phyloP scores from a whole-genome alignment of 2,113 vertebrate species.

The Ictidomys tridecemlineatus region DNA sequence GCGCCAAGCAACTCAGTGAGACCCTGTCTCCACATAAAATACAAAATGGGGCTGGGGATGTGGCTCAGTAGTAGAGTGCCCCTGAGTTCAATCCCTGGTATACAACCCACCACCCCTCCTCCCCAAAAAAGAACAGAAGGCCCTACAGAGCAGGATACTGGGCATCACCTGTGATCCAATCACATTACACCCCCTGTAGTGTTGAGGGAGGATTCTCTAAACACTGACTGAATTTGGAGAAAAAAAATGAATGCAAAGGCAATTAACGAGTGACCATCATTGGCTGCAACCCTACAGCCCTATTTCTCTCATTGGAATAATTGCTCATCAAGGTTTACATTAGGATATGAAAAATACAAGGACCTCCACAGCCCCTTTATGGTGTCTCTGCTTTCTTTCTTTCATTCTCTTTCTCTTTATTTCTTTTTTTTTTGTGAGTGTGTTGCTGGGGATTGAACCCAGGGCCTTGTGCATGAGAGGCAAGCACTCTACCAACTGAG shows the following conservation, averaged over 20 bases:
- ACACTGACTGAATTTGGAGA: neutral
- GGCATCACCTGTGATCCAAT: neutral
- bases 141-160: neutral
- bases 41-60: too few species aligned
- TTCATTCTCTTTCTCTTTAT: too few species aligned
- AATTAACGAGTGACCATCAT: neutral
- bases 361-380: neutral
- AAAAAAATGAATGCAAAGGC: constrained; percentile 2
- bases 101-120: too few species aligned
- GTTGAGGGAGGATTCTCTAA: neutral
- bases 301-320: neutral
- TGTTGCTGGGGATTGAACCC: too few species aligned
- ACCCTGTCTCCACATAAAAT: too few species aligned
- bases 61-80: too few species aligned
- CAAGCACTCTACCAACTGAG: too few species aligned
- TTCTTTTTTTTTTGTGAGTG: too few species aligned
- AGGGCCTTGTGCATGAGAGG: too few species aligned
- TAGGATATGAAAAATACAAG: neutral
- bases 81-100: too few species aligned
- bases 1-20: too few species aligned
- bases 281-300: neutral
- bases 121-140: neutral
- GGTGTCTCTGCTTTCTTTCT: neutral
- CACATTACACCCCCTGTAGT: neutral
- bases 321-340: neutral